phyloP scores from a whole-genome alignment of 2,113 vertebrate genomes.

The Platysteira castanea region DNA sequence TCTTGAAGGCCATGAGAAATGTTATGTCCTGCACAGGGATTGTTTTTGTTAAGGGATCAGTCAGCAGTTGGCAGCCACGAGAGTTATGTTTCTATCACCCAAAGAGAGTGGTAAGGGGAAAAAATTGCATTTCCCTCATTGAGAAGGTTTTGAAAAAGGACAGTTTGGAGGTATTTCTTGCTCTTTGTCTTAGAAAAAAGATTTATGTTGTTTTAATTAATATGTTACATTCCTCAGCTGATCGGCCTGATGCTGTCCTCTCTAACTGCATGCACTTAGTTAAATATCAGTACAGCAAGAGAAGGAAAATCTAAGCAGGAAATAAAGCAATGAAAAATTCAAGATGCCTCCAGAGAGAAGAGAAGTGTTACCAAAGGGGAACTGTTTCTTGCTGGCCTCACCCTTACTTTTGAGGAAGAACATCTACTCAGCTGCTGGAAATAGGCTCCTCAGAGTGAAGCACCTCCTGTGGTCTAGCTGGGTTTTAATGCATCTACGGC shows the following conservation, averaged over 20 bases:
- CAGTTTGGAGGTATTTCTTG: not conserved
- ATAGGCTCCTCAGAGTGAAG: not conserved
- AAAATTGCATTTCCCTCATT: not conserved
- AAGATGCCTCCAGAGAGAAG: not conserved
- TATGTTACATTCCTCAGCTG: not conserved
- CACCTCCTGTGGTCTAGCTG: not conserved
- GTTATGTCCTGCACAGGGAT: not conserved
- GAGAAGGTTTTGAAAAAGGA: not conserved
- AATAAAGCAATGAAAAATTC: not conserved
- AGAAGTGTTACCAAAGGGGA: slow-evolving; percentile 6
- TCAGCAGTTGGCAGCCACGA: not conserved
- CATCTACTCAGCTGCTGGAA: not conserved
- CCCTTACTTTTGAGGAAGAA: slow-evolving; percentile 24
- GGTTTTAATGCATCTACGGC: not conserved
- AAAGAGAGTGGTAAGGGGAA: not conserved
- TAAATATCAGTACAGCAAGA: not conserved
- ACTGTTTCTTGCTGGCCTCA: slow-evolving; percentile 1
- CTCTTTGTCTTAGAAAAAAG: not conserved
- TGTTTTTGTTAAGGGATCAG: not conserved
- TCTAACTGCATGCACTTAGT: not conserved
- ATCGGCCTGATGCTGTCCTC: not conserved
- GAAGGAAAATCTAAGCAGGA: slow-evolving; percentile 3
- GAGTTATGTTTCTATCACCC: not conserved
- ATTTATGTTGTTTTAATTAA: not conserved
- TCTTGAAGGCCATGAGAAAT: not conserved